Conservation (phyloP, 2,113 vertebrate species). For the Calyptomena viridis region DNA sequence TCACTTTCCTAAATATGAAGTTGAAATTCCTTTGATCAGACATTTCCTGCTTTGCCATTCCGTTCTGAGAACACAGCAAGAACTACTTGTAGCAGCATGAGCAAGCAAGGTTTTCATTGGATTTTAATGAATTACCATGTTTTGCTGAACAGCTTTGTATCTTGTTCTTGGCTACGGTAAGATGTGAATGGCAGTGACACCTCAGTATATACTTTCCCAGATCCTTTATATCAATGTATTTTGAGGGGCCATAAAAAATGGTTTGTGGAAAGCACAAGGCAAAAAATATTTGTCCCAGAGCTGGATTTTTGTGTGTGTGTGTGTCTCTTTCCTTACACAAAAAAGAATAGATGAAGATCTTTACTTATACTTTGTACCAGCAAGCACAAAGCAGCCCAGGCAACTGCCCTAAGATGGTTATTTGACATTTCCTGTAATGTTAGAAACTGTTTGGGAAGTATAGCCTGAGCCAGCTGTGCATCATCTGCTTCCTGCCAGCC, state of each 20-base stretch:
- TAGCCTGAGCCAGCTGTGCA: neutral
- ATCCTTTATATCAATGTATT: neutral
- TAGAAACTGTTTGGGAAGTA: neutral
- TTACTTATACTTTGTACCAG: neutral
- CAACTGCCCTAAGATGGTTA: neutral
- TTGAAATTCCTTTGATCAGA: constrained; percentile 72
- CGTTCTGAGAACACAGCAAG: constrained; percentile 52
- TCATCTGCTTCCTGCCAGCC: neutral
- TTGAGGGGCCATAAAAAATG: neutral
- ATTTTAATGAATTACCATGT: constrained; percentile 70
- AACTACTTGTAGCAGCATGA: constrained; percentile 52
- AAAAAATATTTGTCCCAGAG: neutral
- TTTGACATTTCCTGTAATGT: neutral
- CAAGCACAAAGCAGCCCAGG: neutral
- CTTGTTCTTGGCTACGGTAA: constrained; percentile 13
- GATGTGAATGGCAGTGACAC: constrained; percentile 54
- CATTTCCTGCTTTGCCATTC: constrained; percentile 60
- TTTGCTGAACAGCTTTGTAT: constrained; percentile 70
- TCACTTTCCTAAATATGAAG: constrained; percentile 60
- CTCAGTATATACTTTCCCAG: neutral
- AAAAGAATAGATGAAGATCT: neutral
- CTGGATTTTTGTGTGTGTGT: neutral
- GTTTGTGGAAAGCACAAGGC: neutral
- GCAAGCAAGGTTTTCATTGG: constrained; percentile 57
- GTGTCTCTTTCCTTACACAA: neutral